These are phyloP conservation scores for Orchesellides sinensis DNA, from an alignment of 2,888 invertebrate genomes.

Conservation along the genomic window DNA sequence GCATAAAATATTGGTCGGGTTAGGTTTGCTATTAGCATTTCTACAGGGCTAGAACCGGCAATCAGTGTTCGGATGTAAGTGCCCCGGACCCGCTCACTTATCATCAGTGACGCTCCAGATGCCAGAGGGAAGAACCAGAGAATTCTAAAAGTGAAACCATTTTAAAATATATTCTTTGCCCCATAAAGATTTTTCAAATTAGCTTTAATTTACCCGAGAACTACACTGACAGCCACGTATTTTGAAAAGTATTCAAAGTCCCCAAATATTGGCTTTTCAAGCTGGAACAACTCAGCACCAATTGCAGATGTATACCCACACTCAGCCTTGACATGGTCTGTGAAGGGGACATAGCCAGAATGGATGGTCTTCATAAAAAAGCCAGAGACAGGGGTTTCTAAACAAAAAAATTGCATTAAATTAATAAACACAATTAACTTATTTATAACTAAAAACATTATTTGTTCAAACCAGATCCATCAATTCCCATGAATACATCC, in stretches of 20 bases:
- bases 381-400: too few species aligned
- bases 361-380: background rate
- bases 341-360: background rate
- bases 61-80: background rate
- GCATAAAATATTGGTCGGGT: background rate
- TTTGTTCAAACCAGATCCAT: too few species aligned
- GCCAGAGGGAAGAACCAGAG: background rate
- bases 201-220: too few species aligned
- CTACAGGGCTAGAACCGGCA: background rate
- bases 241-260: background rate
- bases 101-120: background rate
- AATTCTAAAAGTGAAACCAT: background rate
- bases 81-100: background rate
- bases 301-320: background rate
- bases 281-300: too few species aligned
- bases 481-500: too few species aligned
- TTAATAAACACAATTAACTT: too few species aligned
- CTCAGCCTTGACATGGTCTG: background rate
- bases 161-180: too few species aligned
- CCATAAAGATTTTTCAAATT: too few species aligned
- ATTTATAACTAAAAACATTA: too few species aligned
- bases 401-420: too few species aligned
- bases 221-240: background rate
- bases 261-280: too few species aligned
- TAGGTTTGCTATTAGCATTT: background rate